Percentiles rank a stretch among this genome's conserved stretches.
Conservation (phyloP, 2,888 invertebrate genomes). For the Pinctada fucata region DNA sequence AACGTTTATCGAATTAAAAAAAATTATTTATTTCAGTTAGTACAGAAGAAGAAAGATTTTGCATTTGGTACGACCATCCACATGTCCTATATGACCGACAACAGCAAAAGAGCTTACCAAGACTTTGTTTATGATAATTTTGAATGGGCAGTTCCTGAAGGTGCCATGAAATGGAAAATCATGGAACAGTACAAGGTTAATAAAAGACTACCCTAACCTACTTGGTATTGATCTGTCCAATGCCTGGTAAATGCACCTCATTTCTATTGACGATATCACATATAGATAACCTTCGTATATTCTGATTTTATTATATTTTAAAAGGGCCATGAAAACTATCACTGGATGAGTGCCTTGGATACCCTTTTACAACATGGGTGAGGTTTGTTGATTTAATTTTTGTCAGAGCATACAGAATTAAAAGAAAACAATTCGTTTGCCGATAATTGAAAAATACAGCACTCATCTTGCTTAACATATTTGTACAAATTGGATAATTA, state of each 20-base stretch:
- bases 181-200: conserved; percentile 51
- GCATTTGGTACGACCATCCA: conserved; percentile 56
- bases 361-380: conserved; percentile 34
- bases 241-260: too few species aligned
- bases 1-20: too few species aligned
- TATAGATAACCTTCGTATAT: not conserved
- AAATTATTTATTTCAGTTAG: conserved; percentile 35
- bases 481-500: too few species aligned
- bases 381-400: not conserved
- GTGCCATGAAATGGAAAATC: conserved; percentile 57
- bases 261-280: not conserved
- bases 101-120: conserved; percentile 39
- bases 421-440: too few species aligned
- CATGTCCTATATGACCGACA: conserved; percentile 44
- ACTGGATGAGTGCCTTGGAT: conserved; percentile 42
- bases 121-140: conserved; percentile 57
- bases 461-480: too few species aligned
- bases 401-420: too few species aligned
- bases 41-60: conserved; percentile 51
- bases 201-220: too few species aligned
- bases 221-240: too few species aligned
- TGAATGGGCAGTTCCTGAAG: conserved; percentile 61
- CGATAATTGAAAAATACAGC: too few species aligned
- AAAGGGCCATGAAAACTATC: not conserved
- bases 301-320: not conserved